Evolutionary conservation across 1,140 invertebrate genomes (phyloP).

Genomic region (Drosophila neocordata): DNA sequence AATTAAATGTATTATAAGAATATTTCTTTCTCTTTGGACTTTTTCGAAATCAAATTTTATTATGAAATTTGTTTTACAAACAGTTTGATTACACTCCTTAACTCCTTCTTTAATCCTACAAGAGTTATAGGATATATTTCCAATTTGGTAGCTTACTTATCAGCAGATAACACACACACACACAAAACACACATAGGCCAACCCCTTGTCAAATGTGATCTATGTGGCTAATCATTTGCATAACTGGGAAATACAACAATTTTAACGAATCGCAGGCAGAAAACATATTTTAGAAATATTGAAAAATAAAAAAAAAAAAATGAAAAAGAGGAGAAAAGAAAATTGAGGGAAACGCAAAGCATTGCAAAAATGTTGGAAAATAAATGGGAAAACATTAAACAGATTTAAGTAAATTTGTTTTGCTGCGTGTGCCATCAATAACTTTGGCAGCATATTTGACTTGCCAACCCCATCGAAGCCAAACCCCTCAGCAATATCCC

Average conservation of each 20-base stretch:
- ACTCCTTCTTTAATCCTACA: background rate
- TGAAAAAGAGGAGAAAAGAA: background rate
- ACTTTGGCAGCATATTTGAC: constrained; percentile 77
- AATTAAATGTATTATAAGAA: too few relatives aligned
- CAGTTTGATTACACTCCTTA: background rate
- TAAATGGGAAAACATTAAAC: constrained; percentile 77
- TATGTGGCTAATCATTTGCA: constrained; percentile 55
- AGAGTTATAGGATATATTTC: background rate
- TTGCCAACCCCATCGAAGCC: constrained; percentile 25
- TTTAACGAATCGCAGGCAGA: constrained; percentile 11
- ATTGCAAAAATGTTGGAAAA: constrained; percentile 41
- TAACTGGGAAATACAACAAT: constrained; percentile 14
- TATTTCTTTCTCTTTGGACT: too few relatives aligned
- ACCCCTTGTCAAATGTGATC: constrained; percentile 64
- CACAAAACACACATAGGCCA: background rate
- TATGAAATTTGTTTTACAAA: too few relatives aligned
- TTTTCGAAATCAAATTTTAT: too few relatives aligned
- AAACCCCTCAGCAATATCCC: too few relatives aligned
- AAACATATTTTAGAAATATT: constrained; percentile 52
- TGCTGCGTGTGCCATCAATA: constrained; percentile 77
- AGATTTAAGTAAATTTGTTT: constrained; percentile 81
- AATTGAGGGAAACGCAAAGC: constrained; percentile 11
- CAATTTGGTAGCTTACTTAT: constrained; percentile 17
- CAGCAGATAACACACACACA: background rate
- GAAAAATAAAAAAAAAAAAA: constrained; percentile 37